phyloP scores from a whole-genome alignment of 2,113 vertebrate genomes.

The Lampris megalopsis region DNA sequence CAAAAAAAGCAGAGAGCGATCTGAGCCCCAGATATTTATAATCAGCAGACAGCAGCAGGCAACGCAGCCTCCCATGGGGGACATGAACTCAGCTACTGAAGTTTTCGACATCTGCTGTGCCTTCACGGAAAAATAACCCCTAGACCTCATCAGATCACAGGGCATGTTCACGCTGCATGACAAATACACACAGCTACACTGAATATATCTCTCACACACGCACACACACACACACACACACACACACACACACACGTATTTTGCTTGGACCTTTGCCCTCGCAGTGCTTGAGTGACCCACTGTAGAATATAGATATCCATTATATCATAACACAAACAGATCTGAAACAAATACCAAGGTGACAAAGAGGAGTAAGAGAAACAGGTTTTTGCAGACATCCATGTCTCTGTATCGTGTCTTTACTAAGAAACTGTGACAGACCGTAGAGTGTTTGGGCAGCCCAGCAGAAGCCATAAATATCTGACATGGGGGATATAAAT shows the following conservation, averaged over 20 bases:
- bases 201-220: background rate
- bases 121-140: constrained; percentile 42
- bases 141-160: background rate
- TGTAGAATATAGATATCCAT: constrained; percentile 17
- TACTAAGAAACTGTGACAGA: background rate
- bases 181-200: too few species aligned
- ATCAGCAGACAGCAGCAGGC: constrained; percentile 39
- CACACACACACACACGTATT: constrained; percentile 11
- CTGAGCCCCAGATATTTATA: constrained; percentile 51
- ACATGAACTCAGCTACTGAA: constrained; percentile 48
- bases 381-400: too few species aligned
- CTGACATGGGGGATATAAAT: background rate
- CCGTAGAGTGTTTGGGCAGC: too few species aligned
- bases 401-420: too few species aligned
- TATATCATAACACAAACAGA: background rate
- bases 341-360: background rate
- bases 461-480: background rate
- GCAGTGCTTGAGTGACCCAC: background rate
- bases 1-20: constrained; percentile 22
- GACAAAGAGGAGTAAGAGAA: too few species aligned
- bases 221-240: background rate
- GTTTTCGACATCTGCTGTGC: constrained; percentile 52
- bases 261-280: constrained; percentile 29
- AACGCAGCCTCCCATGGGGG: constrained; percentile 22
- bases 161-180: background rate